A percentile compares a stretch with the other conserved stretches of the same genome.
Conservation (phyloP, 2,797 vertebrate genomes). For the Loriculus beryllinus region DNA sequence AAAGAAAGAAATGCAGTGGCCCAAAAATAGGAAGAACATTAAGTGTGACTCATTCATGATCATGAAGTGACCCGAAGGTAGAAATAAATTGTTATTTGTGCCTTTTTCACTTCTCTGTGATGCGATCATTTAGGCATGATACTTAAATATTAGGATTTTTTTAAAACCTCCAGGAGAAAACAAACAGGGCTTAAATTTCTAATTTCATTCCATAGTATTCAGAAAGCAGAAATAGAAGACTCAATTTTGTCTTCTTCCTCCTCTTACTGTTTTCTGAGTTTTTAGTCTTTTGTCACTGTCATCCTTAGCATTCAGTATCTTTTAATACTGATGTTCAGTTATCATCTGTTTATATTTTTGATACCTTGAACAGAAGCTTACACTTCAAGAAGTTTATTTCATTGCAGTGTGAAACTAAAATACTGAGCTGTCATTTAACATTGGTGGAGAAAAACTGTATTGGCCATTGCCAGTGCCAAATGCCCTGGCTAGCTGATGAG, state of each 20-base stretch:
- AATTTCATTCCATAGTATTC: neutral
- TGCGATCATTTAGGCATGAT: neutral
- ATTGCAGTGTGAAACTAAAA: neutral
- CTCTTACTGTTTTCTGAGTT: neutral
- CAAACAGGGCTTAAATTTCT: neutral
- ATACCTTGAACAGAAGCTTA: neutral
- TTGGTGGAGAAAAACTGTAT: neutral
- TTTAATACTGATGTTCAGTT: neutral
- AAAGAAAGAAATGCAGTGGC: neutral
- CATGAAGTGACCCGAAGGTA: neutral
- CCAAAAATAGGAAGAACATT: neutral
- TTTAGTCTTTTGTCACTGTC: neutral
- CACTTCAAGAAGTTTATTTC: neutral
- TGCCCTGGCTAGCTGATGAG: neutral
- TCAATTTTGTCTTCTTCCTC: neutral
- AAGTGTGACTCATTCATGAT: neutral
- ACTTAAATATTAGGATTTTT: neutral
- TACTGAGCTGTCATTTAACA: neutral
- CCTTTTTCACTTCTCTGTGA: neutral
- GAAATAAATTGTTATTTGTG: neutral
- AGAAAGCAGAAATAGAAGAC: neutral
- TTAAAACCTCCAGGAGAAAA: neutral
- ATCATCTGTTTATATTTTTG: neutral
- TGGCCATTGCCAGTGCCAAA: neutral
- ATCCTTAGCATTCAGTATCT: neutral